A percentile compares a stretch with the other conserved stretches of the same genome.
Evolutionary conservation across 2,113 vertebrate genomes (phyloP).

Genomic region (Delphinapterus leucas): DNA sequence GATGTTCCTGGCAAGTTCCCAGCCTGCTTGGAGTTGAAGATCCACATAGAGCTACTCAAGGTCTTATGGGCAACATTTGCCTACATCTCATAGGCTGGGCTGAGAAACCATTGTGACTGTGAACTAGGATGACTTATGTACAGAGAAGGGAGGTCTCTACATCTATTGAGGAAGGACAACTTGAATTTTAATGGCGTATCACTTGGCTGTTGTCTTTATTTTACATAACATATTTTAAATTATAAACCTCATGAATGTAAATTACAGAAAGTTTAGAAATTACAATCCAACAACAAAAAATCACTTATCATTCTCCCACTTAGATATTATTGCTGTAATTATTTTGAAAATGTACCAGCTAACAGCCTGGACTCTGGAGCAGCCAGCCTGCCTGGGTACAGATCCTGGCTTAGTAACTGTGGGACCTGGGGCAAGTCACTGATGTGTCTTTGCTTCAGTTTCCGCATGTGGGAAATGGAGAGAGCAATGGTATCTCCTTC

Average conservation of each 20-base stretch:
- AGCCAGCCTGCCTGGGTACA: not conserved
- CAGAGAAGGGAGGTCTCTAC: not conserved
- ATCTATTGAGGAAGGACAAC: not conserved
- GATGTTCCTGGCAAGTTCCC: not conserved
- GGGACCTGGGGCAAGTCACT: not conserved
- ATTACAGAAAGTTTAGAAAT: not conserved
- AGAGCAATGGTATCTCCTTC: not conserved
- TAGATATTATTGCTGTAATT: not conserved
- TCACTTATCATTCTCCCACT: not conserved
- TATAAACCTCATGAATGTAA: not conserved
- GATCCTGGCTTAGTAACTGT: not conserved
- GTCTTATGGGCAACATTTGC: not conserved
- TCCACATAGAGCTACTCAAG: not conserved
- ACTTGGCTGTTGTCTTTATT: not conserved
- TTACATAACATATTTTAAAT: not conserved
- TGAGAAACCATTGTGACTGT: not conserved
- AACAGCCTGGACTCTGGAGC: not conserved
- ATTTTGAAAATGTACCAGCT: not conserved
- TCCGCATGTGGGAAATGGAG: not conserved
- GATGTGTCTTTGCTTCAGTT: not conserved
- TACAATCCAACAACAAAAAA: not conserved
- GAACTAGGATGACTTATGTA: not conserved
- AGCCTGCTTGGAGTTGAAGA: not conserved
- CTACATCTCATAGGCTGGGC: not conserved
- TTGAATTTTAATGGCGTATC: not conserved